Base-by-base conservation (phyloP, 2,797 vertebrate species). In the Tokudaia muenninki region DNA sequence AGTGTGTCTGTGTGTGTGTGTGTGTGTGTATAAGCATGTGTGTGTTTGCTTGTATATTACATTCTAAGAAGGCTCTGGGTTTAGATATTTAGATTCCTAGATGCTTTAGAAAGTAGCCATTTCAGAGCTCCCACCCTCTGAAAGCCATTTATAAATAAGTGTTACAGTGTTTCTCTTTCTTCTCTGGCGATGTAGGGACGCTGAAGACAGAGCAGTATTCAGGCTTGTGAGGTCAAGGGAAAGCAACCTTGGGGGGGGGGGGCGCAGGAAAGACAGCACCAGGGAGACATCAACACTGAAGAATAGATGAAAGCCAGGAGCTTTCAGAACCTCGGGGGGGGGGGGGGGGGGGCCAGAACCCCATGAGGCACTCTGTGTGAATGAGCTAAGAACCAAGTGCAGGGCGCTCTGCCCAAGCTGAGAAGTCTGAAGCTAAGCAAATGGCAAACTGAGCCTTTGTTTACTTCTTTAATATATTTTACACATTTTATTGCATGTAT, bases 331-430 rank as follows among this genome's bases (percentile, higher is more conserved):
- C 47, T n/a, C 9, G 16, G 16, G n/a, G 29, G 24, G n/a, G 29
- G 24, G n/a, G 29, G 24, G n/a, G 29, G 24, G n/a, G n/a, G n/a
- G 29, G 24, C 24, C 9, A 55, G 67, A 52, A 50, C 16, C 3
- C 7, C n/a, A 10, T 6, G 34, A 72, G 13, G 22, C 6, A 21
- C 3, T 0, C 2, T 26, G 4, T 59, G 59, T 41, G 50, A 31
- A 1, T n/a, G 63, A 55, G 65, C 29, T 22, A 37, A 37, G n/a
- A 80, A 21, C 9, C 29, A 24, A 19, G 31, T 9, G 26, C n/a
- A 37, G n/a, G 6, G 6, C 17, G 17, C 11, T 80, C 8, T n/a
- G 79, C 1, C 31, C 11, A 34, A 77, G 21, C 29, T 6, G 24
- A 70, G 59, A 17, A 74, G 67, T 29, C 65, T 52, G 31, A 50